These are phyloP conservation scores for Parnassius orleans DNA, from an alignment of 2,888 invertebrate species.

Conservation along the genomic window DNA sequence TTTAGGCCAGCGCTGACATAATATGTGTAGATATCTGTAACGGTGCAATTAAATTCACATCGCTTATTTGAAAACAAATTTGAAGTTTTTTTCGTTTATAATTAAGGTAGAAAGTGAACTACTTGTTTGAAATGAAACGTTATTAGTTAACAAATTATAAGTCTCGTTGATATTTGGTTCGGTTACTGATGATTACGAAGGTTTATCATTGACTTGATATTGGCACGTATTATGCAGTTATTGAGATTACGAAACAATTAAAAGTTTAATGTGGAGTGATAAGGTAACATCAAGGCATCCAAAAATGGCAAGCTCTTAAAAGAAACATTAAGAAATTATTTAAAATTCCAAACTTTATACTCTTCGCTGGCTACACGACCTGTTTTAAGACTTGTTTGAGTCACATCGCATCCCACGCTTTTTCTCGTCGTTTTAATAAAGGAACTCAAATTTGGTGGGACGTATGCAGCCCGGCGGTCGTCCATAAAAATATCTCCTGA, in stretches of 20 bases:
- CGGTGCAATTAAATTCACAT: too few relatives aligned
- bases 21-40: too few relatives aligned
- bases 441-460: slow-evolving; percentile 24
- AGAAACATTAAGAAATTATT: slow-evolving; percentile 9
- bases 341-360: slow-evolving; percentile 19
- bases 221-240: too few relatives aligned
- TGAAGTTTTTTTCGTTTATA: neutral
- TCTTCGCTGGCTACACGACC: slow-evolving; percentile 18
- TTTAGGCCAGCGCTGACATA: neutral
- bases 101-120: too few relatives aligned
- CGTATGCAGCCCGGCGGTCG: slow-evolving; percentile 56
- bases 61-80: neutral
- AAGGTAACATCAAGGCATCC: neutral
- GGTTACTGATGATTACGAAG: too few relatives aligned
- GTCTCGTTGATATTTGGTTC: too few relatives aligned
- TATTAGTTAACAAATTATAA: too few relatives aligned
- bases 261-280: slow-evolving; percentile 5
- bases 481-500: slow-evolving; percentile 53
- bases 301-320: too few relatives aligned
- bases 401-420: slow-evolving; percentile 23
- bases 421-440: slow-evolving; percentile 25
- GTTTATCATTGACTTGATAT: too few relatives aligned
- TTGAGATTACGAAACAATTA: neutral
- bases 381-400: slow-evolving; percentile 20
- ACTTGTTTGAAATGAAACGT: too few relatives aligned